phyloP scores from a whole-genome alignment of 2,797 vertebrate genomes.

The Melanotaenia nigrans region DNA sequence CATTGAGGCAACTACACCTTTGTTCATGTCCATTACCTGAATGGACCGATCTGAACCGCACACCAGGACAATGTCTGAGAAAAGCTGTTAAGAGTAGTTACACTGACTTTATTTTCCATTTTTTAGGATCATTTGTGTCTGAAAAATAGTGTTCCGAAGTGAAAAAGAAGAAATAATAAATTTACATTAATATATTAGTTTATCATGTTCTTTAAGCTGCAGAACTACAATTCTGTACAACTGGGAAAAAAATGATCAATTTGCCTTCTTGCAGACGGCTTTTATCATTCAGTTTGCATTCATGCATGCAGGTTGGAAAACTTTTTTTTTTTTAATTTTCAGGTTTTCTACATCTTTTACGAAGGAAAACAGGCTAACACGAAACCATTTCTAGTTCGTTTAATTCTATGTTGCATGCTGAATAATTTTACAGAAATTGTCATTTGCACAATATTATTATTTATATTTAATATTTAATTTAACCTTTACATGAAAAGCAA shows the following conservation, averaged over 20 bases:
- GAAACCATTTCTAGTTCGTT: background rate
- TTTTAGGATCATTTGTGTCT: background rate
- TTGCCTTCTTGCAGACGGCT: no score
- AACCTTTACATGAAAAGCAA: slow-evolving; percentile 23
- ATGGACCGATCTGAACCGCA: slow-evolving; percentile 86
- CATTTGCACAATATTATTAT: background rate
- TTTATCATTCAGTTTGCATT: no score
- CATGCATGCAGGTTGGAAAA: background rate
- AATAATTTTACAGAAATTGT: background rate
- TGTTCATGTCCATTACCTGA: slow-evolving; percentile 91
- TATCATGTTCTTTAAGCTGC: no score
- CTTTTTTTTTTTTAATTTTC: background rate
- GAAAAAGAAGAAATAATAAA: background rate
- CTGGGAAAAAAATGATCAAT: no score
- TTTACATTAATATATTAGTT: background rate
- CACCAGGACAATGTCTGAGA: slow-evolving; percentile 86
- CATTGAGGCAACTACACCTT: slow-evolving; percentile 76
- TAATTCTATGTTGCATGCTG: background rate
- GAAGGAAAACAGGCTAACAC: background rate
- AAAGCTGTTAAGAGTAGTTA: slow-evolving; percentile 50
- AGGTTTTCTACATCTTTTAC: background rate
- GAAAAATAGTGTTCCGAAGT: background rate
- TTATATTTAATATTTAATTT: background rate
- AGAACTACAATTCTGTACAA: no score
- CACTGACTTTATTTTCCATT: background rate